A percentile compares a stretch with the other conserved stretches of the same genome.
phyloP scores from a whole-genome alignment of 2,888 invertebrate species.

The Pyrocoelia pectoralis region DNA sequence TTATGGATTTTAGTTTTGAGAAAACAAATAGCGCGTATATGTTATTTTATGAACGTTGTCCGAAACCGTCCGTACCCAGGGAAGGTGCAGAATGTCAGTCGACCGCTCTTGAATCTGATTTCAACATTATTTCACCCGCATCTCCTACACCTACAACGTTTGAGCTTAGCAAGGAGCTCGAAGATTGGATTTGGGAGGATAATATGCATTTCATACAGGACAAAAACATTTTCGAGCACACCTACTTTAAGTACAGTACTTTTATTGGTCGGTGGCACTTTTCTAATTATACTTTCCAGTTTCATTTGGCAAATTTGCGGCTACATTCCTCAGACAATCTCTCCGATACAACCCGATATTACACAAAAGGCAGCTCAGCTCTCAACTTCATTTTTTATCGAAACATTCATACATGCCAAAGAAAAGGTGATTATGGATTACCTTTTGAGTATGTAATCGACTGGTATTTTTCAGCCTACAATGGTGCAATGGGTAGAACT shows the following conservation, averaged over 20 bases:
- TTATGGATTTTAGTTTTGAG: conserved; percentile 97
- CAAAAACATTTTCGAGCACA: conserved; percentile 95
- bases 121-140: conserved; percentile 36
- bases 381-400: conserved; percentile 93
- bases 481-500: conserved; percentile 97
- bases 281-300: conserved; percentile 59
- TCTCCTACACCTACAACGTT: conserved; percentile 54
- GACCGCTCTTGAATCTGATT: conserved; percentile 48
- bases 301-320: conserved; percentile 98
- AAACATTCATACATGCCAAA: conserved; percentile 96
- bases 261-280: conserved; percentile 5
- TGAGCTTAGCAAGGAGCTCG: conserved; percentile 79
- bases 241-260: conserved; percentile 81
- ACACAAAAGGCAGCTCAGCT: conserved; percentile 87
- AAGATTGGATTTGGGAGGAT: conserved; percentile 97
- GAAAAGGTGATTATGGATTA: conserved; percentile 74
- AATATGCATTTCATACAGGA: conserved; percentile 95
- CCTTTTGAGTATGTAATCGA: neutral
- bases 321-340: conserved; percentile 88
- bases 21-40: conserved; percentile 98
- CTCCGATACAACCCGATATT: conserved; percentile 79
- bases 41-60: conserved; percentile 92
- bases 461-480: conserved; percentile 71
- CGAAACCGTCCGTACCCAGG: conserved; percentile 54
- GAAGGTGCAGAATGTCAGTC: conserved; percentile 52